Conservation (phyloP, 2,888 invertebrate genomes). For the Epirrita christyi region DNA sequence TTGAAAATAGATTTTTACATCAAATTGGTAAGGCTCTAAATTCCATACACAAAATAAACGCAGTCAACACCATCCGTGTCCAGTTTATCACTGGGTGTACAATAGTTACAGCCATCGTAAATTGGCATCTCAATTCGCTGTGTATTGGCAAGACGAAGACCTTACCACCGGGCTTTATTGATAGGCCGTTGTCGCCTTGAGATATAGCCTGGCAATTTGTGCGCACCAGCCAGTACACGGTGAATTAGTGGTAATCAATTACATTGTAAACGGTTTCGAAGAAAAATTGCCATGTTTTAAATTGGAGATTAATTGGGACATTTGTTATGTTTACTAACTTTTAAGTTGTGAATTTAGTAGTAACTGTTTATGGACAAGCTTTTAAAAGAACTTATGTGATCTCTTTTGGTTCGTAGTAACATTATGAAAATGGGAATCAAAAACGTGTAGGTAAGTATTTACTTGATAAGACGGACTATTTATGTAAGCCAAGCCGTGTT, state of each 20-base stretch:
- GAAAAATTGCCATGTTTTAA: slow-evolving; percentile 38
- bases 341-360: too few species aligned
- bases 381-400: too few species aligned
- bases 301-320: slow-evolving; percentile 15
- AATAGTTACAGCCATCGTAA: slow-evolving; percentile 49
- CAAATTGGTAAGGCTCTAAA: too few species aligned
- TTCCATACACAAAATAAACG: too few species aligned
- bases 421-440: too few species aligned
- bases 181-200: slow-evolving; percentile 77
- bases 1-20: too few species aligned
- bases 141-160: slow-evolving; percentile 53
- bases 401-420: too few species aligned
- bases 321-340: neutral
- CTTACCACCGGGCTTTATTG: slow-evolving; percentile 58
- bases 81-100: slow-evolving; percentile 35
- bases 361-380: neutral
- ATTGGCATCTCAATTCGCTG: slow-evolving; percentile 61
- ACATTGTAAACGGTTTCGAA: slow-evolving; percentile 30
- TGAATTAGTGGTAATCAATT: slow-evolving; percentile 55
- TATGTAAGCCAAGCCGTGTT: too few species aligned
- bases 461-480: too few species aligned
- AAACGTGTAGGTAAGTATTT: too few species aligned
- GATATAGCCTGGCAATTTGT: slow-evolving; percentile 69
- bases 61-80: slow-evolving; percentile 14
- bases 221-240: slow-evolving; percentile 25